phyloP scores from a whole-genome alignment of 2,888 invertebrate genomes.

The Micoletzkya japonica region DNA sequence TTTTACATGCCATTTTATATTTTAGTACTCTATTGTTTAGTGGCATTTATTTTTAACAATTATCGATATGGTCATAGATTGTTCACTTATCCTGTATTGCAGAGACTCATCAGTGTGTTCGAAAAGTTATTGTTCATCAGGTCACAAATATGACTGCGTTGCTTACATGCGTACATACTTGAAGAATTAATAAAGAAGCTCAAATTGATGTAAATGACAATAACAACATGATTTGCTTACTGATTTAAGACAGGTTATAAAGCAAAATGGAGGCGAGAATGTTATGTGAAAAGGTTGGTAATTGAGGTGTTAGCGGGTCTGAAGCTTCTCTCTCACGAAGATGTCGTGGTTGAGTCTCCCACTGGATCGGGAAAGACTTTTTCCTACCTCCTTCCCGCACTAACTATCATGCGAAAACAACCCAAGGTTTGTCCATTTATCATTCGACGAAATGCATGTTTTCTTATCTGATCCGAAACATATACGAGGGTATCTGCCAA shows the following conservation, averaged over 20 bases:
- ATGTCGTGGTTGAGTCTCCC: constrained; percentile 96
- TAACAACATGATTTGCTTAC: not conserved
- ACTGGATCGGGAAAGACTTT: constrained; percentile 98
- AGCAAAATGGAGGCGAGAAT: not conserved
- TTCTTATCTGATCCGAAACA: too few relatives aligned
- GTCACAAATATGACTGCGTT: too few relatives aligned
- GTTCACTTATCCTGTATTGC: too few relatives aligned
- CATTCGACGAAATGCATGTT: too few relatives aligned
- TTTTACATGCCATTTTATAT: not conserved
- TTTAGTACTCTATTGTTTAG: not conserved
- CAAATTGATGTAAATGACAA: too few relatives aligned
- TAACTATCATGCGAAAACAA: constrained; percentile 74
- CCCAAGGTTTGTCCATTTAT: constrained; percentile 46
- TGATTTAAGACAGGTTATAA: not conserved
- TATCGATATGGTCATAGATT: too few relatives aligned
- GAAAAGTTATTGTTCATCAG: too few relatives aligned
- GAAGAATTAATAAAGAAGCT: too few relatives aligned
- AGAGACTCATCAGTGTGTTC: too few relatives aligned
- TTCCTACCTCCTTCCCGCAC: constrained; percentile 87
- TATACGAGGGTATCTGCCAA: too few relatives aligned
- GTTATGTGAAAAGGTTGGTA: not conserved
- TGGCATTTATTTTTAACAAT: too few relatives aligned
- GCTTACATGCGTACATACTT: too few relatives aligned
- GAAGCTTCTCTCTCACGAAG: constrained; percentile 78
- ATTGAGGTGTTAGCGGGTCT: constrained; percentile 44